Evolutionary conservation across 1,140 invertebrate species (phyloP), one percentile per base, ranked within the genome.

Genomic region (Yoshiicerus persimilis): DNA sequence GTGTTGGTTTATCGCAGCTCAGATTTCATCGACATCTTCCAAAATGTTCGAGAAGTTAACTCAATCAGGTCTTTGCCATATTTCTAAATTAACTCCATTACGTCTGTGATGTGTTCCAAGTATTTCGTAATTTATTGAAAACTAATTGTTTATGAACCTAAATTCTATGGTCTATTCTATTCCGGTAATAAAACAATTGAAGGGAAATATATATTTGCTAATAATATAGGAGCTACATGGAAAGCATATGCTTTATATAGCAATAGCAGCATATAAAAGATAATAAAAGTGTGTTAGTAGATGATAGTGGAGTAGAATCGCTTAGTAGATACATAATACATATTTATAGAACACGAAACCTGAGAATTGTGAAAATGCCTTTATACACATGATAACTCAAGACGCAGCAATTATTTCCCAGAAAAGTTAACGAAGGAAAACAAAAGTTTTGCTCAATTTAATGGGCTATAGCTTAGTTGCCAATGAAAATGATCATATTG

Each of bases 31-130:
- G 11, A 88, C 75, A 77, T 88, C 88, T 23, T 86, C 70, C 66
- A 47, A 88, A 86, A 88, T 88, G 70, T 86, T 86, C 86, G 88
- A 86, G 56, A 88, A 88, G 47, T 62, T 88, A 39, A 34, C 41
- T 8, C 70, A 86, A 62, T 88, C 88, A 88, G 88, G 88, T 88
- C n/a, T 64, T 64, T 47, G 66, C 34, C 16, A n/a, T 56, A 4
- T 56, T 56, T 6, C 30, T 86, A 32, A 38, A 41, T 62, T 38
- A 38, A 23, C 34, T 62, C n/a, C 47, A 34, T 34, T 64, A 36
- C n/a, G 32, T 80, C 32, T 38, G 30, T 80, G 32, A 41, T 47
- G 2, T 41, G 16, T 4, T 16, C 20, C 2, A 38, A 66, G 13
- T 16, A 80, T 16, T 2, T 38, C 8, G 20, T 80, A 30, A 27